Conservation (phyloP, 2,113 vertebrate species). For the Candoia aspera region DNA sequence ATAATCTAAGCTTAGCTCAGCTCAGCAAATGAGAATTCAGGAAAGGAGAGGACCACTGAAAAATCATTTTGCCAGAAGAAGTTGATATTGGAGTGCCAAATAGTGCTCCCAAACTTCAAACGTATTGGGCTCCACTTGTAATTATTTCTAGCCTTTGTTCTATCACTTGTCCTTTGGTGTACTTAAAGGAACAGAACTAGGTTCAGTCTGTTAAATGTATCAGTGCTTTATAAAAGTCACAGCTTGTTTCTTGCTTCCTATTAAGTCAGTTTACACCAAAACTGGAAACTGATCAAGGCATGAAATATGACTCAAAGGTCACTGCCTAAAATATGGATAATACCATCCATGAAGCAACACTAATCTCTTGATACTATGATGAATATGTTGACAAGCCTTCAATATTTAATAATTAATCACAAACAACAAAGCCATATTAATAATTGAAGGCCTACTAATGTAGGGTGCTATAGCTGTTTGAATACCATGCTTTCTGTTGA, state of each 20-base stretch:
- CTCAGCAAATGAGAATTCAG: not conserved
- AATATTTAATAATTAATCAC: constrained; percentile 76
- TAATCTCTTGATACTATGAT: constrained; percentile 60
- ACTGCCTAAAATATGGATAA: constrained; percentile 57
- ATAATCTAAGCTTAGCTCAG: not conserved
- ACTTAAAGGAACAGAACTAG: constrained; percentile 25
- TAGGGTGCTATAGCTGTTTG: constrained; percentile 53
- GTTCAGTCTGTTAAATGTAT: constrained; percentile 35
- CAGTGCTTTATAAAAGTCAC: constrained; percentile 33
- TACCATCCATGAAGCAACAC: constrained; percentile 43
- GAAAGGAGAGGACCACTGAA: not conserved
- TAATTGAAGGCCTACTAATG: constrained; percentile 64
- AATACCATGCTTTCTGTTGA: constrained; percentile 59
- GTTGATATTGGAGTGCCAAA: not conserved
- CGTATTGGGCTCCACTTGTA: not conserved
- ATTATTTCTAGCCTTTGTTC: constrained; percentile 8
- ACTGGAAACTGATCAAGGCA: constrained; percentile 54
- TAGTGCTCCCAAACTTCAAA: not conserved
- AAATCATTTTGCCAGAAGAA: not conserved
- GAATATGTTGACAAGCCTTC: constrained; percentile 65
- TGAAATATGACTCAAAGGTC: constrained; percentile 66
- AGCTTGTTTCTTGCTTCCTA: constrained; percentile 42
- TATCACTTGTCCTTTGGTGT: constrained; percentile 1
- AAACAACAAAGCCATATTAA: constrained; percentile 67
- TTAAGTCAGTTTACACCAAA: constrained; percentile 44